Base-by-base conservation (phyloP, 2,888 invertebrate genomes). In the Cryptophagus acutangulus region DNA sequence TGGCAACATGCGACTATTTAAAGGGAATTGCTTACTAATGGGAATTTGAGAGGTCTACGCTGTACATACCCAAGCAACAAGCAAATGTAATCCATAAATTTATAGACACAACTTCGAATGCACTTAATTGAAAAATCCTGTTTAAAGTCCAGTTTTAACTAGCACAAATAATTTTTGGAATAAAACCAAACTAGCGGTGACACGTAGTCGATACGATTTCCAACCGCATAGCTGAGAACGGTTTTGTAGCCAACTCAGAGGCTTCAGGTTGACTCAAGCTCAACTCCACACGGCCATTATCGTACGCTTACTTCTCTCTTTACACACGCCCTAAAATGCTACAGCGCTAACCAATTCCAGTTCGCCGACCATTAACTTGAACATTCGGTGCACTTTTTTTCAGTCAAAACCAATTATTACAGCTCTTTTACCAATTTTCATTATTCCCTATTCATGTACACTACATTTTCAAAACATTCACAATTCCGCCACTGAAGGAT, bases 251-350 rank as follows among this genome's bases (percentile, higher is more conserved):
- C 24, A 58, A 58, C 71, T 70, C 34, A 64, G 68, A 39, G 73
- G 74, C 45, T 72, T 73, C 37, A 71, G 66, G 33, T 72, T 66
- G 4, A 71, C 72, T n/a, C n/a, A n/a, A n/a, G n/a, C 9, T 72
- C 67, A 55, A 70, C 71, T 57, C 17, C n/a, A 54, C 58, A 60
- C 62, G 62, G 63, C 63, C 62, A 62, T 63, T 59, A 58, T 55
- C 55, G 49, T 53, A 55, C 57, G 57, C 58, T 54, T 39, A 49
- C 58, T 58, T 59, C 54, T 53, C 57, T 59, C 26, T 26, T 26
- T 12, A 31, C 31, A n/a, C n/a, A 62, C 62, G 61, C 61, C 62
- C 61, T 49, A 54, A 38, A 54, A 49, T n/a, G 48, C 40, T 44
- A 38, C 38, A 41, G 38, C 33, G 24, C 20, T 29, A 31, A n/a